Conservation (phyloP, 2,888 invertebrate species). For the Creontiades dilutus region DNA sequence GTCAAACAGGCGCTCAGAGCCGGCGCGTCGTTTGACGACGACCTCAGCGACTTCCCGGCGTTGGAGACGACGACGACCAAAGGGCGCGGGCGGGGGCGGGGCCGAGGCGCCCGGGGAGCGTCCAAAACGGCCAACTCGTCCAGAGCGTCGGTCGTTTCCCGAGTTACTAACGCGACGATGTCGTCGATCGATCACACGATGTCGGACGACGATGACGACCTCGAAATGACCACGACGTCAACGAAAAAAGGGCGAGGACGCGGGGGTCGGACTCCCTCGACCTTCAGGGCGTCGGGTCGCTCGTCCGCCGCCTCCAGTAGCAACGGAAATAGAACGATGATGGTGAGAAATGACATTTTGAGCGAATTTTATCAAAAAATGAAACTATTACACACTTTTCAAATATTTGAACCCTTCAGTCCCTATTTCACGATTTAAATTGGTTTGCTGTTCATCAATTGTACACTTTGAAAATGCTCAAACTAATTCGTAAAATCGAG, state of each 20-base stretch:
- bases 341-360: too few relatives aligned
- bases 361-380: too few relatives aligned
- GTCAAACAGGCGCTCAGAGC: background rate
- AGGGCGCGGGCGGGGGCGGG: conserved; percentile 34
- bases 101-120: background rate
- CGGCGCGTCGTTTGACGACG: background rate
- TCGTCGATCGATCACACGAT: background rate
- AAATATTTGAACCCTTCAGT: too few relatives aligned
- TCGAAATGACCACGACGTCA: background rate
- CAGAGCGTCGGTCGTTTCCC: background rate
- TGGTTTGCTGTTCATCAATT: too few relatives aligned
- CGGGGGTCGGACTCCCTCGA: background rate
- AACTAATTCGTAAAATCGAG: too few relatives aligned
- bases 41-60: background rate
- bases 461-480: too few relatives aligned
- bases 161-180: background rate
- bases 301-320: background rate
- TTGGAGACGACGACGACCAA: background rate
- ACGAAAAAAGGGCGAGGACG: background rate
- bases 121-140: background rate
- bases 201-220: conserved; percentile 22
- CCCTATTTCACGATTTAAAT: too few relatives aligned
- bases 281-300: conserved; percentile 19
- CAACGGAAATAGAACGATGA: background rate
- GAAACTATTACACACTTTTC: too few relatives aligned